phyloP scores from a whole-genome alignment of 2,888 invertebrate genomes.

The Luffia ferchaultella region DNA sequence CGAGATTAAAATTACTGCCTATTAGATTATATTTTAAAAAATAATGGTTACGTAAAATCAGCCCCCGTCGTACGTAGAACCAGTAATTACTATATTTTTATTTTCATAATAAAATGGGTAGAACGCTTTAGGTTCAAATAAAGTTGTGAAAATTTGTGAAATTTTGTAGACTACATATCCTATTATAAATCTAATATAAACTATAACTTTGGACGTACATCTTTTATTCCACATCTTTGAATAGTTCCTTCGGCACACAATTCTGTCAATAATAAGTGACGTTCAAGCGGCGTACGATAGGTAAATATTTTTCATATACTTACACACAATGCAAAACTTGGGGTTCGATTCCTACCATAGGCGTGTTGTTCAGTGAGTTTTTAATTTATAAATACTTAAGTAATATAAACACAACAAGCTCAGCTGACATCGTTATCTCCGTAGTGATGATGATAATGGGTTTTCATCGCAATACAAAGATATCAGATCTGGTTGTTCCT shows the following conservation, averaged over 20 bases:
- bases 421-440: no score
- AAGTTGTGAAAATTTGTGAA: conserved; percentile 68
- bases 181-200: conserved; percentile 68
- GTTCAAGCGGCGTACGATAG: no score
- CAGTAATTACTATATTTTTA: conserved; percentile 56
- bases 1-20: conserved; percentile 55
- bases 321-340: no score
- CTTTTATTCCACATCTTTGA: conserved; percentile 35
- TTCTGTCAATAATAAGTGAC: no score
- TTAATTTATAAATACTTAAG: no score
- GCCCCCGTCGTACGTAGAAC: conserved; percentile 54
- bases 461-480: no score
- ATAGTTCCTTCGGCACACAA: neutral
- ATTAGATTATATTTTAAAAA: conserved; percentile 67
- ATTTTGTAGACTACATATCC: conserved; percentile 68
- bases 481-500: no score
- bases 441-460: no score
- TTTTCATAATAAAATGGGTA: conserved; percentile 66
- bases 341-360: no score
- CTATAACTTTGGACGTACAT: conserved; percentile 58
- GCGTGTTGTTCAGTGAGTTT: no score
- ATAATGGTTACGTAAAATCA: conserved; percentile 59
- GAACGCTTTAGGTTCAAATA: conserved; percentile 66
- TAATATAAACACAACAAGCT: no score
- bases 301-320: no score